Evolutionary conservation across 2,797 vertebrate species (phyloP), one percentile per base, ranked within the genome.

Genomic region (Enteromius thamalakanensis): DNA sequence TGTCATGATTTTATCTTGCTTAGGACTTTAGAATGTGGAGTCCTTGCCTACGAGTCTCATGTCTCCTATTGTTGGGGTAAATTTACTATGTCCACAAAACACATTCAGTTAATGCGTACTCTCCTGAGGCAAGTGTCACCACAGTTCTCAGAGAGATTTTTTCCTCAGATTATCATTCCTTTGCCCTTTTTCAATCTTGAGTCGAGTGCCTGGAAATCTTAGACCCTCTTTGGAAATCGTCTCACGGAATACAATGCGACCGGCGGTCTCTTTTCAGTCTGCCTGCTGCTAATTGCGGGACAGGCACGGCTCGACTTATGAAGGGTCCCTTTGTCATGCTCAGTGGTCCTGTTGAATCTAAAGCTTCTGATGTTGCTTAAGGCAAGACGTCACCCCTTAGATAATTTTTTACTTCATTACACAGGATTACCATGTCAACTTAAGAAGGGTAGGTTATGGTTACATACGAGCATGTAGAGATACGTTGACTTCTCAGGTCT

Each of bases 241-340:
- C 55, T 87, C 47, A 76, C 15, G 55, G 68, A 85, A 86, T 85
- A 86, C 86, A 90, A 90, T 92, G 86, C 87, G 88, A 87, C 90
- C 91, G 91, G 91, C 92, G 91, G 92, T 90, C 93, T 92, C 93
- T 91, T 90, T 91, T 90, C 77, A 85, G 91, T 89, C 91, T 92
- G 91, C 91, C 89, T 92, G 89, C 90, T 77, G 87, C 95, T 96
- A 95, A 95, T 93, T 96, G 92, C 92, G 81, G 93, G 88, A 87
- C 88, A 91, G 93, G 95, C 94, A 96, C 95, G 91, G 93, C 95
- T 91, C 79, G 32, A 84, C 86, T 17, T 82, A 91, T 96, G 95
- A 97, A 96, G 96, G 95, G 89, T 88, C 67, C 91, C 94, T 95
- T 83, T 83, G 75, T 83, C 65, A 97, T 97, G 96, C 86, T 80